These are phyloP conservation scores for Panzeria rudis DNA, from an alignment of 2,888 invertebrate species.

Conservation along the genomic window DNA sequence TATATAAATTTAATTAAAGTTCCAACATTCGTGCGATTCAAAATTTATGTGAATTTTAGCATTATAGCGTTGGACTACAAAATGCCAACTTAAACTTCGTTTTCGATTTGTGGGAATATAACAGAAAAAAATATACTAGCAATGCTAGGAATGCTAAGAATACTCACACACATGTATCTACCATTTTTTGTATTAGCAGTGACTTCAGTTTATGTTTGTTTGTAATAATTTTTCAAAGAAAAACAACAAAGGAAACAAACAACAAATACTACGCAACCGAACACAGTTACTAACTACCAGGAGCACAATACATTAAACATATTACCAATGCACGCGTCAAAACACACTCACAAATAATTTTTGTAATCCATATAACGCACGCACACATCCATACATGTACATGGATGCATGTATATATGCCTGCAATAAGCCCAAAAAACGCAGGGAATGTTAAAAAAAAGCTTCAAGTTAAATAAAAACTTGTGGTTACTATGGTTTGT, in stretches of 20 bases:
- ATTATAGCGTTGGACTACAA: constrained; percentile 61
- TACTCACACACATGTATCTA: neutral
- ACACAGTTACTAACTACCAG: constrained; percentile 18
- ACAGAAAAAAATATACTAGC: constrained; percentile 3
- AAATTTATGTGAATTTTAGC: constrained; percentile 78
- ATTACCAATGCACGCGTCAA: constrained; percentile 66
- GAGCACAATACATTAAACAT: constrained; percentile 64
- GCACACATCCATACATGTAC: neutral
- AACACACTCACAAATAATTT: constrained; percentile 55
- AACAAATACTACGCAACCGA: constrained; percentile 10
- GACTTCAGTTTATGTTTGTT: constrained; percentile 30
- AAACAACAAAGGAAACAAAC: constrained; percentile 25
- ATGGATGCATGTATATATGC: neutral
- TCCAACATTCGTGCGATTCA: constrained; percentile 69
- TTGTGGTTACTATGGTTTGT: constrained; percentile 71
- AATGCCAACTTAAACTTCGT: constrained; percentile 64
- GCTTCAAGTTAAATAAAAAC: constrained; percentile 69
- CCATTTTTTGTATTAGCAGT: neutral
- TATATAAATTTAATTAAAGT: constrained; percentile 82
- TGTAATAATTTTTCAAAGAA: constrained; percentile 55
- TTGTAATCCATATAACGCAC: constrained; percentile 30
- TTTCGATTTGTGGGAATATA: constrained; percentile 25
- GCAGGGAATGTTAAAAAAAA: constrained; percentile 25
- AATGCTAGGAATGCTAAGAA: neutral
- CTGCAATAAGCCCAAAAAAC: constrained; percentile 44